These are phyloP conservation scores for Pipra filicauda DNA, from an alignment of 2,113 vertebrate species.

Conservation along the genomic window DNA sequence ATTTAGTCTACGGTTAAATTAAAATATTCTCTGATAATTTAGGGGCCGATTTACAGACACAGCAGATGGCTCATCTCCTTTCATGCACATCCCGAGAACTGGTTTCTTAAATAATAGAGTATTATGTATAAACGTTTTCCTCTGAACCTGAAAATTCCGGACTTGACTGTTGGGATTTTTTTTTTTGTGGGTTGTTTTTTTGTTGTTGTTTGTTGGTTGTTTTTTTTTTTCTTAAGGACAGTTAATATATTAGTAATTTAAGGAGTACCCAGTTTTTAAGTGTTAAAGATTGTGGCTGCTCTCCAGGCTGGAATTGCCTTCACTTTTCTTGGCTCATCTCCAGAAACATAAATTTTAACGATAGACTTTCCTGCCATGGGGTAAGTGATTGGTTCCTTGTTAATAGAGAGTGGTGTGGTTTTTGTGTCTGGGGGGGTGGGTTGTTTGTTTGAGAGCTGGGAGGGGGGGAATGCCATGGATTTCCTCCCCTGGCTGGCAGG, in stretches of 20 bases:
- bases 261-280: not conserved
- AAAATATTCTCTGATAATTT: slow-evolving; percentile 32
- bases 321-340: slow-evolving; percentile 38
- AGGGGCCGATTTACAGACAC: slow-evolving; percentile 43
- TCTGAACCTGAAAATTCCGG: slow-evolving; percentile 18
- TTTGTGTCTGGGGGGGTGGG: not conserved
- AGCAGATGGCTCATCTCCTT: slow-evolving; percentile 58
- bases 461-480: not conserved
- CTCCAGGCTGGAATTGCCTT: slow-evolving; percentile 63
- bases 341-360: slow-evolving; percentile 23
- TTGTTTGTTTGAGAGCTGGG: not conserved
- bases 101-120: slow-evolving; percentile 48
- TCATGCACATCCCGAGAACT: not conserved
- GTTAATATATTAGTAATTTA: not conserved
- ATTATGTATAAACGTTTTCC: not conserved
- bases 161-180: not conserved
- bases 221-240: not conserved
- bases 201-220: not conserved
- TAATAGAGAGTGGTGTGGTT: not conserved
- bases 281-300: slow-evolving; percentile 36
- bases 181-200: not conserved
- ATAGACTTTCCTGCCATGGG: not conserved
- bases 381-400: not conserved
- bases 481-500: slow-evolving; percentile 15
- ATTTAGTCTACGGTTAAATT: slow-evolving; percentile 59